Evolutionary conservation across 2,797 vertebrate species (phyloP), one percentile per base, ranked within the genome.

Genomic region (Hydrophis major): DNA sequence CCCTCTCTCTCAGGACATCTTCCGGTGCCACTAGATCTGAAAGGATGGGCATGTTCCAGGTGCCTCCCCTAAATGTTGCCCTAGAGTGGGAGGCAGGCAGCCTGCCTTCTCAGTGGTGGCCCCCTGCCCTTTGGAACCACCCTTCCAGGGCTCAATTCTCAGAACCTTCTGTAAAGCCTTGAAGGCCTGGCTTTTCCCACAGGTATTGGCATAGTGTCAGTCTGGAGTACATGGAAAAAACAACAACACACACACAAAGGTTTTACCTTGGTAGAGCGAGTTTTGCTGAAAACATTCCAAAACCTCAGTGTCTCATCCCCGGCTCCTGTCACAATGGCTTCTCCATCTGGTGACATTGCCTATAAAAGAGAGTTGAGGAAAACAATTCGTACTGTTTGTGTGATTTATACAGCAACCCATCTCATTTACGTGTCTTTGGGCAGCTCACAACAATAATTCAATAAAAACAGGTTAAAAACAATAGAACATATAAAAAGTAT

Each of bases 271-370:
- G 99, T 99, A 0, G 99, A 99, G 94, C 99, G 98, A 83, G 99
- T 99, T 97, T 99, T 99, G 97, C 99, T 99, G 95, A 99, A 99
- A 96, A 99, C 99, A 0, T 99, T 99, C 99, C 99, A 99, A 97
- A 99, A 99, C 78, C 99, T 97, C 92, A 99, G 97, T 0, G 99
- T 99, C 95, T 99, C 99, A 0, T 99, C 99, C 89, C 99, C 99
- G 4, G 99, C 99, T 57, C 99, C 99, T 0, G 99, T 99, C 78
- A 99, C 99, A 0, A 99, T 99, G 95, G 99, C 99, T 96, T 99
- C 99, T 50, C 99, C 99, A 0, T 99, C 99, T 8, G 99, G 99
- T 61, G 99, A 99, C 99, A 99, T 99, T 4, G 99, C 99, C 99
- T 99, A 94, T 0, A 12, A 59, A 37, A 87, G 53, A 53, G 53